These are phyloP conservation scores for Apolygus lucorum DNA, from an alignment of 1,140 invertebrate genomes.

Conservation along the genomic window DNA sequence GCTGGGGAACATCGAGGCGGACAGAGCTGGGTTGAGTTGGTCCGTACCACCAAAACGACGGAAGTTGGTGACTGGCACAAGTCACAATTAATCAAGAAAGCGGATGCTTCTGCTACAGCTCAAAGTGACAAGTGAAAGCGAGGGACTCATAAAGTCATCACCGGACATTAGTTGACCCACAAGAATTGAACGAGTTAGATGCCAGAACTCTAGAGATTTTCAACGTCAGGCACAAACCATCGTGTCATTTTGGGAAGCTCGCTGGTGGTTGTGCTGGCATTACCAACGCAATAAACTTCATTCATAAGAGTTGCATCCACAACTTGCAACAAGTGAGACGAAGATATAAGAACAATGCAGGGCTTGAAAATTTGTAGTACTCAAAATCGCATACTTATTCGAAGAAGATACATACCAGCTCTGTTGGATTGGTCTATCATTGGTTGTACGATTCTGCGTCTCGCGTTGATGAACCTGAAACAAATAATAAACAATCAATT, in stretches of 20 bases:
- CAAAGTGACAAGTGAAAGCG: conserved; percentile 13
- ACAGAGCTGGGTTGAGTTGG: too few relatives aligned
- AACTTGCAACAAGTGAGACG: too few relatives aligned
- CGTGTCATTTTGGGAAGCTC: too few relatives aligned
- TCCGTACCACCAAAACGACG: background rate
- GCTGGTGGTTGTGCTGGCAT: too few relatives aligned
- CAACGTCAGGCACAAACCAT: background rate
- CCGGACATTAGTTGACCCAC: background rate
- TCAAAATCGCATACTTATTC: background rate
- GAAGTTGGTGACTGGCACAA: conserved; percentile 15
- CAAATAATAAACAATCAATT: too few relatives aligned
- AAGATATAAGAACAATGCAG: too few relatives aligned
- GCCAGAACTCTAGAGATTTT: background rate
- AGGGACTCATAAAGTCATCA: background rate
- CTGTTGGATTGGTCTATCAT: conserved; percentile 97
- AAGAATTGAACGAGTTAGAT: background rate
- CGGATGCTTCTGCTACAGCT: background rate
- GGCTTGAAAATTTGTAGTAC: too few relatives aligned
- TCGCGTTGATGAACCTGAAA: conserved; percentile 96
- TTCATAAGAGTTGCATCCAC: too few relatives aligned
- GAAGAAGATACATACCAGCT: conserved; percentile 67
- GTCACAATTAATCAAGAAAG: conserved; percentile 7
- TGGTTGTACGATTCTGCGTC: conserved; percentile 93
- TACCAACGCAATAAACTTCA: too few relatives aligned
- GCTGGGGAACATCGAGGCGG: background rate